A percentile compares a stretch with the other conserved stretches of the same genome.
Conservation (phyloP, 2,888 invertebrate species). For the Leptopilina drosophilae region DNA sequence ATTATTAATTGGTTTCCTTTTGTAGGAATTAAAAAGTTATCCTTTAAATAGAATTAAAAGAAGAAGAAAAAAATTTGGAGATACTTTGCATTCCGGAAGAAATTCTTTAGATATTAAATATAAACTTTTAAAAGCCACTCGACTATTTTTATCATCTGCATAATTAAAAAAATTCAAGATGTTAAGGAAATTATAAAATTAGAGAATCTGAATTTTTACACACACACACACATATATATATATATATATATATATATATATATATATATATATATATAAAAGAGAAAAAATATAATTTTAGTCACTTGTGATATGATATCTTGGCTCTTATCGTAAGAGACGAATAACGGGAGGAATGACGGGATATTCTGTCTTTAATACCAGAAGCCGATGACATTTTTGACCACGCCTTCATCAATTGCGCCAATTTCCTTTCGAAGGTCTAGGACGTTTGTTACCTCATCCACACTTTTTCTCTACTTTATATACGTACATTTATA, state of each 20-base stretch:
- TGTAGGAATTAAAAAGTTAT: neutral
- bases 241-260: too few species aligned
- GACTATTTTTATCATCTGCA: neutral
- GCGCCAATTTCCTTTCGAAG: slow-evolving; percentile 12
- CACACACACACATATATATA: too few species aligned
- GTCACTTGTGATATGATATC: slow-evolving; percentile 9
- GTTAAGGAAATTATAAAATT: slow-evolving; percentile 4
- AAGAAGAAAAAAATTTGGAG: neutral
- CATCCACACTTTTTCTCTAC: slow-evolving; percentile 9
- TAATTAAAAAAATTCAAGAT: neutral
- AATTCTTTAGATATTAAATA: neutral
- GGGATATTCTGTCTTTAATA: slow-evolving; percentile 18
- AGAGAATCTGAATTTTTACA: neutral
- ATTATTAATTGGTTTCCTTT: too few species aligned
- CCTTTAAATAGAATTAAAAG: neutral
- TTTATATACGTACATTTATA: too few species aligned
- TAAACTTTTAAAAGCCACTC: neutral
- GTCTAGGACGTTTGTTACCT: slow-evolving; percentile 22
- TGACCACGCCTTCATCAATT: slow-evolving; percentile 13
- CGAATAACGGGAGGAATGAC: slow-evolving; percentile 22
- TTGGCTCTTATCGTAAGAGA: slow-evolving; percentile 10
- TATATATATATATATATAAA: too few species aligned
- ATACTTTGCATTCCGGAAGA: slow-evolving; percentile 18
- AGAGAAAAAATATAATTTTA: neutral
- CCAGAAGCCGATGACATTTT: slow-evolving; percentile 21